Evolutionary conservation across 2,888 invertebrate species (phyloP).

Genomic region (Macrosoma leucophasiata): DNA sequence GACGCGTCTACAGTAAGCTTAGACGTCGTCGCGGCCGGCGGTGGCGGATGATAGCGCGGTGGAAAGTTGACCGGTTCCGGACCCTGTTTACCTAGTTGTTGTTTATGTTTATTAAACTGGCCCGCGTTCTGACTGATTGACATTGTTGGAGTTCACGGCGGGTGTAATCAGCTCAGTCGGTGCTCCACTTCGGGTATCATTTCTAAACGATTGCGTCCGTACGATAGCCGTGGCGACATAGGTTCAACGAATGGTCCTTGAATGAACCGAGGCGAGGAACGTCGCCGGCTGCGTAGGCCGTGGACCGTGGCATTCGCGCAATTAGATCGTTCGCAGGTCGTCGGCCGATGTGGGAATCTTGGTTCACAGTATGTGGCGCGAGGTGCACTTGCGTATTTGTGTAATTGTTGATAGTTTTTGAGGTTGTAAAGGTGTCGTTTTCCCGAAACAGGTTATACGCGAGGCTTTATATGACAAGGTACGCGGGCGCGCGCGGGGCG

Average conservation of each 20-base stretch:
- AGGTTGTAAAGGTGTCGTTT: conserved; percentile 40
- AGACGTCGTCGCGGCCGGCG: conserved; percentile 78
- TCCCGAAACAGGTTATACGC: conserved; percentile 40
- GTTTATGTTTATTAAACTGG: conserved; percentile 69
- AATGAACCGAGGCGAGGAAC: conserved; percentile 66
- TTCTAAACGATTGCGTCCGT: conserved; percentile 48
- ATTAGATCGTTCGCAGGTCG: conserved; percentile 41
- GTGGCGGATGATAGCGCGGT: conserved; percentile 87
- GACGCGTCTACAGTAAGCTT: conserved; percentile 77
- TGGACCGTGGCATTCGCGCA: conserved; percentile 71
- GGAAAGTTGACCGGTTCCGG: conserved; percentile 77
- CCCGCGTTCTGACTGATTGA: conserved; percentile 69
- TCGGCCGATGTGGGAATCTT: conserved; percentile 17
- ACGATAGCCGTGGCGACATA: conserved; percentile 53
- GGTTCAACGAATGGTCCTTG: conserved; percentile 72
- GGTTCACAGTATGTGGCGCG: conserved; percentile 10
- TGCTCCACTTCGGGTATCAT: conserved; percentile 43
- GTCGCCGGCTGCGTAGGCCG: conserved; percentile 69
- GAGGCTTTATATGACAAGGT: conserved; percentile 31
- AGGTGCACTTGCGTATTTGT: conserved; percentile 20
- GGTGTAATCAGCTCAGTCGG: conserved; percentile 49
- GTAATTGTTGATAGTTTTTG: conserved; percentile 22
- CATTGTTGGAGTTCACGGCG: conserved; percentile 54
- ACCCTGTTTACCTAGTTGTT: conserved; percentile 72
- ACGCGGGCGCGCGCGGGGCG: conserved; percentile 60